Evolutionary conservation across 2,113 vertebrate genomes (phyloP).

Genomic region (Chamaetylas fuelleborni): DNA sequence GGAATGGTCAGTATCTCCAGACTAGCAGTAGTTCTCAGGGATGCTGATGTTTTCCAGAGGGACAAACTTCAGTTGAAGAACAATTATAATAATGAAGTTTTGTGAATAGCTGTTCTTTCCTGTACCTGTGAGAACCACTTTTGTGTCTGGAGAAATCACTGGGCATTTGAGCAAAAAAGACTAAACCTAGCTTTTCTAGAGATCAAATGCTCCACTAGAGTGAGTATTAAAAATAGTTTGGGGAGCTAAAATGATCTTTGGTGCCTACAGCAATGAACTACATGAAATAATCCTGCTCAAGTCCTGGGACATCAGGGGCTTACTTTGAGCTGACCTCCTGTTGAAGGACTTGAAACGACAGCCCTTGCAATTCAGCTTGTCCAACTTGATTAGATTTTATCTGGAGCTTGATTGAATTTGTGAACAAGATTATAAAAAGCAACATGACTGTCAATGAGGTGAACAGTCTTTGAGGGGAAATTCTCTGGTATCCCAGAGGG

Average conservation of each 20-base stretch:
- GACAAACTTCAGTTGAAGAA: neutral
- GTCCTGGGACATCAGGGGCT: conserved; percentile 16
- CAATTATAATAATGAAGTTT: neutral
- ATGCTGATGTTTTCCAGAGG: neutral
- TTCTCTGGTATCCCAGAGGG: neutral
- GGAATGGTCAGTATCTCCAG: neutral
- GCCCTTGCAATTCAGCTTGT: conserved; percentile 8
- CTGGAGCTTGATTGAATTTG: conserved; percentile 39
- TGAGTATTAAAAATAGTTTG: neutral
- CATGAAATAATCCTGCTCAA: neutral
- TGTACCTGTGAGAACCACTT: neutral
- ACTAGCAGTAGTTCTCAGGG: neutral
- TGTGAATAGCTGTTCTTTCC: neutral
- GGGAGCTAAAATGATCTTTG: neutral
- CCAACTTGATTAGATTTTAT: conserved; percentile 49
- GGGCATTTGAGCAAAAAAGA: neutral
- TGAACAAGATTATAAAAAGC: conserved; percentile 41
- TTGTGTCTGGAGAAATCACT: neutral
- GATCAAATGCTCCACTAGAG: neutral
- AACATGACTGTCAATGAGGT: conserved; percentile 14
- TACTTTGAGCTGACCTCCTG: neutral
- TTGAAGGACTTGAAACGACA: conserved; percentile 17
- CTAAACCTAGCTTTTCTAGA: neutral
- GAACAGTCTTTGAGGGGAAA: conserved; percentile 9
- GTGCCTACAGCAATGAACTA: conserved; percentile 4